Evolutionary conservation across 1,140 invertebrate genomes (phyloP).

Genomic region (Zaprionus davidi): DNA sequence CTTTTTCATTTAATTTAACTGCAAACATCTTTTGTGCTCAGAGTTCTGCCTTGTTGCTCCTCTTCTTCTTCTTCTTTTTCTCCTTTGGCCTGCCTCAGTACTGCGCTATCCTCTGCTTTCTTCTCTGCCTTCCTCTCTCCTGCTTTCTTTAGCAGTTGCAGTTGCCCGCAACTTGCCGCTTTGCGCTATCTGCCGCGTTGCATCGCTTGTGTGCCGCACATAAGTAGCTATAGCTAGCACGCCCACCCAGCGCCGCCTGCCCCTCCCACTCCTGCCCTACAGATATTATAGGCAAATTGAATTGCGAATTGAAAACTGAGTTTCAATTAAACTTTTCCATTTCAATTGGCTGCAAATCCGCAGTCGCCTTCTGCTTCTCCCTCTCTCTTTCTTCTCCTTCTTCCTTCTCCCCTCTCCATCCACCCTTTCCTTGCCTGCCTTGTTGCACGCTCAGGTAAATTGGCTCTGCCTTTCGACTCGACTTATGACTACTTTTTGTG

Average conservation of each 20-base stretch:
- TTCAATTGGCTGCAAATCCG: conserved; percentile 48
- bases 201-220: conserved; percentile 6
- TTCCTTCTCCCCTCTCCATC: background rate
- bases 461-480: conserved; percentile 1
- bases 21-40: conserved; percentile 77
- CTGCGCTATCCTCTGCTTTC: background rate
- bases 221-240: conserved; percentile 22
- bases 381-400: background rate
- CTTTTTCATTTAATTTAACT: conserved; percentile 83
- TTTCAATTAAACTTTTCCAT: conserved; percentile 80
- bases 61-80: conserved; percentile 9
- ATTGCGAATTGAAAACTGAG: conserved; percentile 43
- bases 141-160: conserved; percentile 5
- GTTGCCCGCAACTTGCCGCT: conserved; percentile 7
- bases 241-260: background rate
- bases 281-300: conserved; percentile 40
- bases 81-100: background rate
- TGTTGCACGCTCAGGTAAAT: conserved; percentile 1
- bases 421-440: too few species aligned
- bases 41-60: conserved; percentile 9
- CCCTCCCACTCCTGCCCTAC: background rate
- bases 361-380: background rate
- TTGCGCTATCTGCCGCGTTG: conserved; percentile 27
- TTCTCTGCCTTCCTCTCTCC: background rate
- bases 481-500: conserved; percentile 19